A percentile compares a stretch with the other conserved stretches of the same genome.
Evolutionary conservation across 2,797 vertebrate species (phyloP).

Genomic region (Arctocebus calabarensis): DNA sequence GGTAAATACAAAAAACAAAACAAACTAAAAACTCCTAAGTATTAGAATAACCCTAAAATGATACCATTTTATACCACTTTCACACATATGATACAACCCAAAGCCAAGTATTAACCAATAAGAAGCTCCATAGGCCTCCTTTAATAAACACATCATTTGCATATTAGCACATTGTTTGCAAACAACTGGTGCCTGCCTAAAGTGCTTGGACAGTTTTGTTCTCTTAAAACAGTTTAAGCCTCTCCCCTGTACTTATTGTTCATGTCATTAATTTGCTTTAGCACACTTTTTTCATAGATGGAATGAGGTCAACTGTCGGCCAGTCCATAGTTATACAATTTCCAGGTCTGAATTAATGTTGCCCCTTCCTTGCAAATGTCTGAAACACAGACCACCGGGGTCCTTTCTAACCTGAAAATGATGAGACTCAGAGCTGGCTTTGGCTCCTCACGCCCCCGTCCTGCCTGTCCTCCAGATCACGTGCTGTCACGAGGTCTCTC

Average conservation of each 20-base stretch:
- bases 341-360: rapidly evolving
- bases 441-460: not conserved
- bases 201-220: slow-evolving; percentile 36
- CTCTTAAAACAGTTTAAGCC: not conserved
- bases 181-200: not conserved
- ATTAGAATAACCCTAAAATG: not conserved
- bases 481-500: slow-evolving; percentile 17
- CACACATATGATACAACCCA: not conserved
- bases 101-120: not conserved
- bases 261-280: not conserved
- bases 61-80: not conserved
- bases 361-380: not conserved
- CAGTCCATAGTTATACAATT: not conserved
- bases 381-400: not conserved
- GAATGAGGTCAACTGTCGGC: not conserved
- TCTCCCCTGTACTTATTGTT: slow-evolving; percentile 8
- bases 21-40: not conserved
- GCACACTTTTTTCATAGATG: not conserved
- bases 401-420: not conserved
- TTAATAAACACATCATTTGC: not conserved
- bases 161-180: not conserved
- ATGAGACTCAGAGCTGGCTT: not conserved
- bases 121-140: not conserved
- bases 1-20: not conserved
- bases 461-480: not conserved